A percentile compares a stretch with the other conserved stretches of the same genome.
Evolutionary conservation across 2,797 vertebrate species (phyloP).

Genomic region (Rhodeus uyekii): DNA sequence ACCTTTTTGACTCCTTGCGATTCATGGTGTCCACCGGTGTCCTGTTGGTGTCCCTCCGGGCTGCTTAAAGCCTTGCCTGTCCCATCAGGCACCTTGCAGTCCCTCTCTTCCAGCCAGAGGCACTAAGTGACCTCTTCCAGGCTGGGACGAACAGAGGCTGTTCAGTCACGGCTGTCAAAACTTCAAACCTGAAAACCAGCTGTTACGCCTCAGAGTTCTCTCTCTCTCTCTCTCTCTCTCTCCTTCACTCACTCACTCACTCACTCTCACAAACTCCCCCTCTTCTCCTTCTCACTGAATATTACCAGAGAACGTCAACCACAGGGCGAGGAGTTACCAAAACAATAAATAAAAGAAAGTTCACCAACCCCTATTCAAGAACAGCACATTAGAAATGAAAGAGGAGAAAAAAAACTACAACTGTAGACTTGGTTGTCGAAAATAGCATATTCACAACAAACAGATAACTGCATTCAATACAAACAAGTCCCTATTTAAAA

Average conservation of each 20-base stretch:
- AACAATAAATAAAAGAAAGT: constrained; percentile 42
- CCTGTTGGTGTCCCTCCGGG: constrained; percentile 63
- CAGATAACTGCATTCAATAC: constrained; percentile 61
- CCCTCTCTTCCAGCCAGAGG: constrained; percentile 30
- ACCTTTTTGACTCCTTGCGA: constrained; percentile 80
- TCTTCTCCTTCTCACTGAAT: constrained; percentile 55
- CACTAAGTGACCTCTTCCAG: constrained; percentile 47
- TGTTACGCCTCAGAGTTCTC: constrained; percentile 49
- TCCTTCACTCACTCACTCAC: constrained; percentile 31
- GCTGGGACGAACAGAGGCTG: constrained; percentile 34
- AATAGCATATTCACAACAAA: constrained; percentile 29
- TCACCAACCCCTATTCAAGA: constrained; percentile 34
- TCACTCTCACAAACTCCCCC: constrained; percentile 39
- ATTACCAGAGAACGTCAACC: constrained; percentile 57
- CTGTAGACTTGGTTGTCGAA: not conserved
- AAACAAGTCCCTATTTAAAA: constrained; percentile 76
- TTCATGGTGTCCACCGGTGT: constrained; percentile 73
- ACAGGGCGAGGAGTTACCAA: constrained; percentile 42
- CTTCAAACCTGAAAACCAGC: constrained; percentile 50
- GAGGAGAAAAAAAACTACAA: constrained; percentile 15
- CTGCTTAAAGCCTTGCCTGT: constrained; percentile 70
- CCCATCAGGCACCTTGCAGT: constrained; percentile 66
- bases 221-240: constrained; percentile 47
- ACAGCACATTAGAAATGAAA: constrained; percentile 17
- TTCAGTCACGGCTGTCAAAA: constrained; percentile 55